A percentile compares a stretch with the other conserved stretches of the same genome.
These are phyloP conservation scores for Cygnus olor DNA, from an alignment of 2,797 vertebrate genomes.

Conservation along the genomic window DNA sequence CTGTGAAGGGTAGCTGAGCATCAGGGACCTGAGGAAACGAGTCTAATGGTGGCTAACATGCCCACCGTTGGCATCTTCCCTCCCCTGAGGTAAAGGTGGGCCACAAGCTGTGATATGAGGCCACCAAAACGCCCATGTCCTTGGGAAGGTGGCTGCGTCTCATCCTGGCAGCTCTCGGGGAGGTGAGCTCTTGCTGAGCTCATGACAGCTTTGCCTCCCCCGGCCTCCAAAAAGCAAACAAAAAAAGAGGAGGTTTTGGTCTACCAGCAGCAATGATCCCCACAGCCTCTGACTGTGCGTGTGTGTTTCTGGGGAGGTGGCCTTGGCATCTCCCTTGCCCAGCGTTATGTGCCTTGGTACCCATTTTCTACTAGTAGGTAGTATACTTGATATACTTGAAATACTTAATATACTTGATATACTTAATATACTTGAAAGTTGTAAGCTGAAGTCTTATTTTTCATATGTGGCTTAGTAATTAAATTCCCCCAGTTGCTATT, in stretches of 20 bases:
- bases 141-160: fast-evolving
- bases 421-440: background rate
- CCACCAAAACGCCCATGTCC: too few relatives aligned
- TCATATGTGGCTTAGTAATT: background rate
- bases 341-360: background rate
- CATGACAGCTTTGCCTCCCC: background rate
- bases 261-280: background rate
- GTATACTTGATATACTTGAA: too few relatives aligned
- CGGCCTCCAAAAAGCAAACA: background rate
- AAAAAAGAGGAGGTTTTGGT: background rate
- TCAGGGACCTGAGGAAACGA: too few relatives aligned
- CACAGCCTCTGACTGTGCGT: background rate
- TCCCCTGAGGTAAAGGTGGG: too few relatives aligned
- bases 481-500: background rate
- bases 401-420: too few relatives aligned
- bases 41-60: too few relatives aligned
- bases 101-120: too few relatives aligned
- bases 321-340: background rate
- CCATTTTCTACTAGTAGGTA: background rate
- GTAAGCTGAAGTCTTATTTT: slow-evolving; percentile 10
- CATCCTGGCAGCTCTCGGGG: background rate
- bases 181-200: background rate
- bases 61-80: too few relatives aligned
- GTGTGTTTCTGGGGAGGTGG: fast-evolving
- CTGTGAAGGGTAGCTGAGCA: too few relatives aligned